Percentiles rank a stretch among this genome's conserved stretches.
Conservation (phyloP, 1,140 invertebrate species). For the Megathymus violae region DNA sequence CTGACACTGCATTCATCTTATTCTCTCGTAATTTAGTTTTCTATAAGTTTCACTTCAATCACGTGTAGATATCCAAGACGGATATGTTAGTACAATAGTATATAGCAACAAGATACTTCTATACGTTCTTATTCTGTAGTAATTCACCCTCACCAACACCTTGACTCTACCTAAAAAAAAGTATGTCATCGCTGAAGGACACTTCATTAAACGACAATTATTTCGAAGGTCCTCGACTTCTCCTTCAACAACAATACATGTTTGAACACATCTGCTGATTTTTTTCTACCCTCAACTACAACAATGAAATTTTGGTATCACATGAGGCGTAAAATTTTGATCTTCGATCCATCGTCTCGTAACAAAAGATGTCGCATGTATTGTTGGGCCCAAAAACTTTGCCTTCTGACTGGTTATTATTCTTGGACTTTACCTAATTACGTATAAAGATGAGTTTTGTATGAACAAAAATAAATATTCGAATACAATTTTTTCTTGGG, state of each 20-base stretch:
- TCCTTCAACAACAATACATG: slow-evolving; percentile 12
- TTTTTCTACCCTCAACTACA: neutral
- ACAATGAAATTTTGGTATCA: slow-evolving; percentile 23
- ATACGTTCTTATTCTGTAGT: too few relatives aligned
- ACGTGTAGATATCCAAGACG: too few relatives aligned
- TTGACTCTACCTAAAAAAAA: slow-evolving; percentile 3
- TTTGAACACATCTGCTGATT: slow-evolving; percentile 36
- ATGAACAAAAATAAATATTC: too few relatives aligned
- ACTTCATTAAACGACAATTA: slow-evolving; percentile 43
- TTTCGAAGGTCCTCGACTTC: slow-evolving; percentile 36
- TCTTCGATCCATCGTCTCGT: slow-evolving; percentile 25
- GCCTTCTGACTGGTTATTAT: too few relatives aligned
- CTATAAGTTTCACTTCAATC: too few relatives aligned
- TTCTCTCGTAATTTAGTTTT: too few relatives aligned
- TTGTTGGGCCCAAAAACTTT: too few relatives aligned
- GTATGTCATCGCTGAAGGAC: slow-evolving; percentile 18
- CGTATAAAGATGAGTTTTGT: too few relatives aligned
- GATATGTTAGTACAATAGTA: too few relatives aligned
- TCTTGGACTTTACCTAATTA: too few relatives aligned
- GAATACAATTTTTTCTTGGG: neutral
- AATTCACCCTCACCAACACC: neutral
- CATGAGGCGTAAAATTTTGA: slow-evolving; percentile 43
- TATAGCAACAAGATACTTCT: too few relatives aligned
- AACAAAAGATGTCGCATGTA: slow-evolving; percentile 25
- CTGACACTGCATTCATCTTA: too few relatives aligned